A percentile compares a stretch with the other conserved stretches of the same genome.
phyloP scores from a whole-genome alignment of 2,888 invertebrate genomes.

The Cephus spinipes region DNA sequence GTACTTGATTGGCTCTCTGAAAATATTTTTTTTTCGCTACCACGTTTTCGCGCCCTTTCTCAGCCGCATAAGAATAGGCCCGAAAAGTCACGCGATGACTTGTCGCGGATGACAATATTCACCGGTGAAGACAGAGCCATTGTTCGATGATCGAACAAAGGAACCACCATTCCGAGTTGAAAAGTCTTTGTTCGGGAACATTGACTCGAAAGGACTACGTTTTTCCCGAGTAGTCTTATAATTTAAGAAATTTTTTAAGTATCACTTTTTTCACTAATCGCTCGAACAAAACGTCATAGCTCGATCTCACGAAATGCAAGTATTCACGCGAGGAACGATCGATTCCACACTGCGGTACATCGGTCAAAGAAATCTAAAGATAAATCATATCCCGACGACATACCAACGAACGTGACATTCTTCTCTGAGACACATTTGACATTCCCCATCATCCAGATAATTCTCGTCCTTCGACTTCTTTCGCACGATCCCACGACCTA shows the following conservation, averaged over 20 bases:
- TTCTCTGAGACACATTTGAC: neutral
- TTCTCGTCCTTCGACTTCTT: neutral
- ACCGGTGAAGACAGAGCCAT: neutral
- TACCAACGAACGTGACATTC: neutral
- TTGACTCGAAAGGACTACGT: neutral
- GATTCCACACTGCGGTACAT: neutral
- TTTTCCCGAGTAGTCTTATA: neutral
- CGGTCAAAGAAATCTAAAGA: neutral
- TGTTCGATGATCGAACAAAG: neutral
- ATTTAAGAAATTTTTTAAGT: neutral
- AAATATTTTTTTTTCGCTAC: neutral
- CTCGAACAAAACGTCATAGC: neutral
- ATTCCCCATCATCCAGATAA: neutral
- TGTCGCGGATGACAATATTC: constrained; percentile 11
- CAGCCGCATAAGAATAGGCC: neutral
- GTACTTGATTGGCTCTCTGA: constrained; percentile 34
- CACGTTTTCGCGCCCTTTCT: neutral
- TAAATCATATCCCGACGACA: neutral
- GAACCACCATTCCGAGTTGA: neutral
- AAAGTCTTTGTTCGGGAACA: neutral
- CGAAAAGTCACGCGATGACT: neutral
- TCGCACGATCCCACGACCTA: neutral
- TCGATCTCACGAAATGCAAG: neutral
- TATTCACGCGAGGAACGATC: neutral
- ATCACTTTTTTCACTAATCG: neutral